Evolutionary conservation across 2,113 vertebrate species (phyloP).

Genomic region (Ciconia stormi): DNA sequence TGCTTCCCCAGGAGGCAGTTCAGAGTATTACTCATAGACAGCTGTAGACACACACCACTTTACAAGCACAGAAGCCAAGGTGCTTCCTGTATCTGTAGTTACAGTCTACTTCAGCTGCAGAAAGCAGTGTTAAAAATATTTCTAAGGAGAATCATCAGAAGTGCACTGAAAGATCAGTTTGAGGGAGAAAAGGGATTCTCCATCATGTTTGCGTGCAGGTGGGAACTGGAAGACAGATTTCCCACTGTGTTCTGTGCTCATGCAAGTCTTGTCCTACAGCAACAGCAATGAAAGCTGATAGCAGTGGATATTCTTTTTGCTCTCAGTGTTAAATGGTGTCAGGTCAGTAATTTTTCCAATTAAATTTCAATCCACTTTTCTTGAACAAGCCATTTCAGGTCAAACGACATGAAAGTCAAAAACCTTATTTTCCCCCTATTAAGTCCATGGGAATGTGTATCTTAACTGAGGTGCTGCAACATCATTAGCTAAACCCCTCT

Average conservation of each 20-base stretch:
- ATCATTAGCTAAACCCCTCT: neutral
- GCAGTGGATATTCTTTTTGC: neutral
- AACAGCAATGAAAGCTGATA: neutral
- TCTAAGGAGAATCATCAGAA: neutral
- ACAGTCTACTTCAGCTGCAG: neutral
- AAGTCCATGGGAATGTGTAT: neutral
- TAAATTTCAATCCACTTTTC: neutral
- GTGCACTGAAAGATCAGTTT: neutral
- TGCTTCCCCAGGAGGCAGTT: neutral
- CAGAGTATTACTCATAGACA: neutral
- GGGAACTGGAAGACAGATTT: neutral
- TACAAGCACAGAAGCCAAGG: neutral
- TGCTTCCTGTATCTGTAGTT: neutral
- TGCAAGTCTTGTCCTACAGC: neutral
- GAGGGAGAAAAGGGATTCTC: neutral
- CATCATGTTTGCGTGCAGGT: neutral
- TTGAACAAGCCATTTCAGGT: neutral
- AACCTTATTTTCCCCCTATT: rapidly evolving
- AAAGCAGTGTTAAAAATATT: neutral
- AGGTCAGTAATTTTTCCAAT: neutral
- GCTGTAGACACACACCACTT: neutral
- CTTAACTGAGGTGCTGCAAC: neutral
- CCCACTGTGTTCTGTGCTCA: neutral
- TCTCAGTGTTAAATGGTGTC: neutral
- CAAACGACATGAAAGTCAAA: neutral